Conservation (phyloP, 1,140 invertebrate species). For the Saccostrea cuccullata region DNA sequence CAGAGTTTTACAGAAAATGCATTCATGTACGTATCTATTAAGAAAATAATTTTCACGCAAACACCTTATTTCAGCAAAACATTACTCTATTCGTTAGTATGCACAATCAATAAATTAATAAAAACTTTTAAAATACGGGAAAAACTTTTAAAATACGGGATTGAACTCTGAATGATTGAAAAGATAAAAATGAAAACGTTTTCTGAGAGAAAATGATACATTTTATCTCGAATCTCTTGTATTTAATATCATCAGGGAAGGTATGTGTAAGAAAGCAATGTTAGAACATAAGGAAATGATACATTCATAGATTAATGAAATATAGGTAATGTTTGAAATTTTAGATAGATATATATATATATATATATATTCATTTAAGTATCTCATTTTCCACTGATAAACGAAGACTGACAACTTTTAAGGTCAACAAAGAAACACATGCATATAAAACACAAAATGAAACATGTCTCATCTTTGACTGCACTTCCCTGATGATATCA, state of each 20-base stretch:
- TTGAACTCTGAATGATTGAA: background rate
- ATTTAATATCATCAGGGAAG: background rate
- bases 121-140: background rate
- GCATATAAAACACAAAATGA: background rate
- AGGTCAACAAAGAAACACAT: background rate
- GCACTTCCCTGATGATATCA: slow-evolving; percentile 8
- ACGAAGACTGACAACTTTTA: too few relatives aligned
- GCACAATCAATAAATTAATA: background rate
- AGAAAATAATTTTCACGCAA: too few relatives aligned
- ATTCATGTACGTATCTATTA: too few relatives aligned
- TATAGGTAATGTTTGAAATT: background rate
- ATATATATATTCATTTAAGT: background rate
- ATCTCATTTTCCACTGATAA: background rate
- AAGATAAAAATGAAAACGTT: background rate
- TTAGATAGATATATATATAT: background rate
- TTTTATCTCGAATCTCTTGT: background rate
- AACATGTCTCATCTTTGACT: background rate
- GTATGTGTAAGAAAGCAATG: background rate
- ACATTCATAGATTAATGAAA: background rate
- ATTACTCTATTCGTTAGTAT: background rate
- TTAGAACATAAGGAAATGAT: background rate
- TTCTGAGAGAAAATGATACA: background rate
- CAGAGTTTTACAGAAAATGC: too few relatives aligned
- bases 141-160: background rate
- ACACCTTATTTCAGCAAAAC: background rate